A percentile compares a stretch with the other conserved stretches of the same genome.
phyloP scores from a whole-genome alignment of 1,140 invertebrate genomes.

The Hylaeus volcanicus region DNA sequence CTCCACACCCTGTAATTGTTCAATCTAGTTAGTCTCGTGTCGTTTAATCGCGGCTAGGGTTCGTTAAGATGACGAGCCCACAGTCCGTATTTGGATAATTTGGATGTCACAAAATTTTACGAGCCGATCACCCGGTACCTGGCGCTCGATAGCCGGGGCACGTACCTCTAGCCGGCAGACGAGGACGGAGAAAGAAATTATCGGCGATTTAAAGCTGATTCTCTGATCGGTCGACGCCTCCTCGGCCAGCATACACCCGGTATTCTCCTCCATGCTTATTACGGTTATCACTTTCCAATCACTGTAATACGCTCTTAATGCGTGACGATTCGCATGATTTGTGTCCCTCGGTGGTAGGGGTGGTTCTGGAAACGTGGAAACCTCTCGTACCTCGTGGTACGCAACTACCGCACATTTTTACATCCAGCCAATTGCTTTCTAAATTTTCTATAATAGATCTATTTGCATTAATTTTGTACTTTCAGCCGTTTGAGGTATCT shows the following conservation, averaged over 20 bases:
- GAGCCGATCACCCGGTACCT: conserved; percentile 49
- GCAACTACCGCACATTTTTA: no score
- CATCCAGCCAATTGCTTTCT: no score
- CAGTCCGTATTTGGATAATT: conserved; percentile 36
- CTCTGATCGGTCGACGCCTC: conserved; percentile 69
- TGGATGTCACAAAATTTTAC: conserved; percentile 49
- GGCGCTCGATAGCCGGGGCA: conserved; percentile 39
- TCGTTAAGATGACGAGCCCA: conserved; percentile 25
- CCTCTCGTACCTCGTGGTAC: no score
- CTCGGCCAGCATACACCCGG: conserved; percentile 38
- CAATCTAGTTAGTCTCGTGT: background rate
- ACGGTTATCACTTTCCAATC: conserved; percentile 62
- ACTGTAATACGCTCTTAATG: conserved; percentile 65
- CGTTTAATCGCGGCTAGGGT: background rate
- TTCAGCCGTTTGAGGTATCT: no score
- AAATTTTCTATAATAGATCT: background rate
- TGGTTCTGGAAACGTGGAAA: background rate
- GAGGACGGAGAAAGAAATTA: conserved; percentile 57
- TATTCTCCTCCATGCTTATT: conserved; percentile 55
- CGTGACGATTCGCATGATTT: conserved; percentile 64
- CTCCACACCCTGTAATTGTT: background rate
- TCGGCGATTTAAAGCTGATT: conserved; percentile 64
- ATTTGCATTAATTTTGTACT: no score
- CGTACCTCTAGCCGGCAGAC: conserved; percentile 8
- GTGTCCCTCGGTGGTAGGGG: conserved; percentile 17